These are phyloP conservation scores for Melanotus villosus DNA, from an alignment of 2,888 invertebrate genomes.

Conservation along the genomic window DNA sequence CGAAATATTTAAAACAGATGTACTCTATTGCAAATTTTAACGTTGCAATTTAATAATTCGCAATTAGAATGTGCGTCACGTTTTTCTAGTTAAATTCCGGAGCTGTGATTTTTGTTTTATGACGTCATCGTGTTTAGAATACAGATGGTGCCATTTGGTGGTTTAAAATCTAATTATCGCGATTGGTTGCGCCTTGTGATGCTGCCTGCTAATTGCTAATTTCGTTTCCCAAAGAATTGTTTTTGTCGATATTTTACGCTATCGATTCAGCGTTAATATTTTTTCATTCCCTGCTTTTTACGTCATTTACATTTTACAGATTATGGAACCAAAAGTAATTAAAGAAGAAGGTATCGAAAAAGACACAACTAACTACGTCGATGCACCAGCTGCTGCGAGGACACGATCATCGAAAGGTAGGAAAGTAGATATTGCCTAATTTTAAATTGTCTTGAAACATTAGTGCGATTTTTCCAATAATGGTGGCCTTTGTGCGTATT, in stretches of 20 bases:
- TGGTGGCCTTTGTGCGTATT: too few species aligned
- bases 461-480: too few species aligned
- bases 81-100: constrained; percentile 66
- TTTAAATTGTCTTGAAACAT: too few species aligned
- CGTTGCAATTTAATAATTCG: constrained; percentile 63
- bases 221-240: constrained; percentile 40
- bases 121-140: constrained; percentile 65
- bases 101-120: constrained; percentile 66
- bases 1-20: constrained; percentile 53
- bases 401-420: constrained; percentile 63
- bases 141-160: constrained; percentile 60
- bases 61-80: constrained; percentile 67
- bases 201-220: constrained; percentile 43
- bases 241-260: constrained; percentile 22
- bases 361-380: constrained; percentile 63
- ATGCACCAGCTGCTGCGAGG: constrained; percentile 55
- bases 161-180: constrained; percentile 61
- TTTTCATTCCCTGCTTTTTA: neutral
- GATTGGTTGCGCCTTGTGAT: constrained; percentile 49
- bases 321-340: constrained; percentile 74
- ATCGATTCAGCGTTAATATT: constrained; percentile 25
- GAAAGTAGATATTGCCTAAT: neutral
- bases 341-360: constrained; percentile 75
- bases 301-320: constrained; percentile 63
- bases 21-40: constrained; percentile 56